These are phyloP conservation scores for Thunnus albacares DNA, from an alignment of 2,797 vertebrate species.

Conservation along the genomic window DNA sequence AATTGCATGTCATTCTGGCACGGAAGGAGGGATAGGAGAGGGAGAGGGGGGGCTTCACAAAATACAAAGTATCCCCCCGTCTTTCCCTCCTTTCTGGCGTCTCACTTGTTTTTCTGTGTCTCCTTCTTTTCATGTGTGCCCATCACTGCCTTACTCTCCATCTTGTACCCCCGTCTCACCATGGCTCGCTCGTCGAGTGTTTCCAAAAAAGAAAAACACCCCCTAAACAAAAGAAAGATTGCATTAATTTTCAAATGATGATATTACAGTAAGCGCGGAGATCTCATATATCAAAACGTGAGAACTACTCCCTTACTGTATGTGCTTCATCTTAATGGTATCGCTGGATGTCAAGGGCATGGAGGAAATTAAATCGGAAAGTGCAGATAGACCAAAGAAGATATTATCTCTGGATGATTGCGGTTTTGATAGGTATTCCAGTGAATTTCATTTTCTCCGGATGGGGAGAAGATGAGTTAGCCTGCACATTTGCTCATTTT, in stretches of 20 bases:
- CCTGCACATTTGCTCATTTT: slow-evolving; percentile 99
- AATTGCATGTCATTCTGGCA: slow-evolving; percentile 95
- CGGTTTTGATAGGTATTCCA: slow-evolving; percentile 99
- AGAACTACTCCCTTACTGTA: slow-evolving; percentile 96
- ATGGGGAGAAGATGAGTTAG: slow-evolving; percentile 99
- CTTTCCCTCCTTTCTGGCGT: slow-evolving; percentile 25
- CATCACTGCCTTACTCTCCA: slow-evolving; percentile 52
- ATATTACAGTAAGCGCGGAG: slow-evolving; percentile 95
- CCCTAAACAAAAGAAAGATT: slow-evolving; percentile 98
- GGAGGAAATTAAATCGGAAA: slow-evolving; percentile 99
- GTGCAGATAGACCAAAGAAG: slow-evolving; percentile 99
- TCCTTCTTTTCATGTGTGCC: slow-evolving; percentile 62
- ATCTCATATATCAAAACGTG: slow-evolving; percentile 95
- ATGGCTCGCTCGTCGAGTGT: slow-evolving; percentile 35
- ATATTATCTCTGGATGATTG: slow-evolving; percentile 99
- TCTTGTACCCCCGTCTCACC: slow-evolving; percentile 28
- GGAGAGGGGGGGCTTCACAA: slow-evolving; percentile 14
- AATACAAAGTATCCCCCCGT: slow-evolving; percentile 42
- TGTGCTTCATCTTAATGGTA: slow-evolving; percentile 99
- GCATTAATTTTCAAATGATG: slow-evolving; percentile 99
- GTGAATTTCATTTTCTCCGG: slow-evolving; percentile 99
- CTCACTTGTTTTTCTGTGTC: slow-evolving; percentile 36
- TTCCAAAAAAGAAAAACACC: slow-evolving; percentile 35
- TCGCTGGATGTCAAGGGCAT: slow-evolving; percentile 99
- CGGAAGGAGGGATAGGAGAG: neutral